phyloP scores from a whole-genome alignment of 2,888 invertebrate species.

The Iselma pallidipennis region DNA sequence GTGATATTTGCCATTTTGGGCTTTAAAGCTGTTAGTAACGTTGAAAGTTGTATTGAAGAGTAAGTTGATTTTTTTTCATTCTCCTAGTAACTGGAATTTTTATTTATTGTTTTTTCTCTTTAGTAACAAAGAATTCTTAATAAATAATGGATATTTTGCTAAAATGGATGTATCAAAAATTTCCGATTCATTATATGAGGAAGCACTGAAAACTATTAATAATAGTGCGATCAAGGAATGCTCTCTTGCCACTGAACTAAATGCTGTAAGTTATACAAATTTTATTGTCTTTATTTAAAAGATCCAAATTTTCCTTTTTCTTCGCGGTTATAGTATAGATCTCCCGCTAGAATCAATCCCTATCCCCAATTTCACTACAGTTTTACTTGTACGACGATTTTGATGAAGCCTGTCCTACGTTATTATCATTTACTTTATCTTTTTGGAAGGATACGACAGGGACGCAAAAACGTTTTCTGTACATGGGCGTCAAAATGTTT shows the following conservation, averaged over 20 bases:
- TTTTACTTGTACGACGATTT: no score
- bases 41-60: conserved; percentile 78
- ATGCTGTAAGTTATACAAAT: conserved; percentile 70
- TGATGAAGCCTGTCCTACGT: no score
- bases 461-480: no score
- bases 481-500: no score
- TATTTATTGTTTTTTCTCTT: background rate
- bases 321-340: background rate
- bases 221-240: conserved; percentile 55
- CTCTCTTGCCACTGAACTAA: conserved; percentile 72
- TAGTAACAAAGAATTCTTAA: conserved; percentile 59
- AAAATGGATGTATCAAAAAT: conserved; percentile 30
- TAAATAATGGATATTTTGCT: conserved; percentile 45
- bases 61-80: conserved; percentile 54
- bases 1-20: conserved; percentile 95
- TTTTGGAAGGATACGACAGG: no score
- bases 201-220: conserved; percentile 47
- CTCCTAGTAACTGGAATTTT: background rate
- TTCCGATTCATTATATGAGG: conserved; percentile 23
- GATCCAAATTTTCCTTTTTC: background rate
- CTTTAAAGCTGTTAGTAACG: conserved; percentile 92
- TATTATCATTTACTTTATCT: no score
- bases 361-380: no score
- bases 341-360: background rate
- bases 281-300: background rate